Evolutionary conservation across 2,888 invertebrate genomes (phyloP).

Genomic region (Crioceris asparagi): DNA sequence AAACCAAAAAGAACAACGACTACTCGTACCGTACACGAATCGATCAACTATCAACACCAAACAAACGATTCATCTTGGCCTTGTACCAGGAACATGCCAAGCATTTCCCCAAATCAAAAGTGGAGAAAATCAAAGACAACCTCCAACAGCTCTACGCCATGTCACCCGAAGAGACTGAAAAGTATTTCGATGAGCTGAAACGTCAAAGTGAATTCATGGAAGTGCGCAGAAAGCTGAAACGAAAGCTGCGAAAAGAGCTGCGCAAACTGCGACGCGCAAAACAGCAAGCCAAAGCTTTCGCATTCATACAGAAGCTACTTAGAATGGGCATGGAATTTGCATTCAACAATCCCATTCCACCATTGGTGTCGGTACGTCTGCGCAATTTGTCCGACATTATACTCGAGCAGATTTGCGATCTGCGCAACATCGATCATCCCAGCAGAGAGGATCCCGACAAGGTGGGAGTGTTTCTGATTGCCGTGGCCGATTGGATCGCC

Average conservation of each 20-base stretch:
- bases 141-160: conserved; percentile 40
- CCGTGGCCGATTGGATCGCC: conserved; percentile 34
- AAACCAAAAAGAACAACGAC: conserved; percentile 9
- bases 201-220: conserved; percentile 13
- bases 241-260: conserved; percentile 18
- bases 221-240: conserved; percentile 21
- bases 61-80: conserved; percentile 40
- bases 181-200: conserved; percentile 44
- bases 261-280: conserved; percentile 9
- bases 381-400: conserved; percentile 48
- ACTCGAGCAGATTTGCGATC: conserved; percentile 45
- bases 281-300: conserved; percentile 15
- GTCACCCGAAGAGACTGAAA: conserved; percentile 44
- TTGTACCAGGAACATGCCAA: conserved; percentile 45
- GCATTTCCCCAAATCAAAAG: conserved; percentile 39
- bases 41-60: conserved; percentile 45
- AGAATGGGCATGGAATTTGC: conserved; percentile 27
- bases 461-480: conserved; percentile 27
- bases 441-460: conserved; percentile 21
- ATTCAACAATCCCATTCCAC: conserved; percentile 35
- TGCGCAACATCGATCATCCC: conserved; percentile 88
- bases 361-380: conserved; percentile 46
- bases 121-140: conserved; percentile 44
- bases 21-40: conserved; percentile 31
- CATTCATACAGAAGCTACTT: conserved; percentile 15